Evolutionary conservation across 2,888 invertebrate species (phyloP).

Genomic region (Adineta ricciae): DNA sequence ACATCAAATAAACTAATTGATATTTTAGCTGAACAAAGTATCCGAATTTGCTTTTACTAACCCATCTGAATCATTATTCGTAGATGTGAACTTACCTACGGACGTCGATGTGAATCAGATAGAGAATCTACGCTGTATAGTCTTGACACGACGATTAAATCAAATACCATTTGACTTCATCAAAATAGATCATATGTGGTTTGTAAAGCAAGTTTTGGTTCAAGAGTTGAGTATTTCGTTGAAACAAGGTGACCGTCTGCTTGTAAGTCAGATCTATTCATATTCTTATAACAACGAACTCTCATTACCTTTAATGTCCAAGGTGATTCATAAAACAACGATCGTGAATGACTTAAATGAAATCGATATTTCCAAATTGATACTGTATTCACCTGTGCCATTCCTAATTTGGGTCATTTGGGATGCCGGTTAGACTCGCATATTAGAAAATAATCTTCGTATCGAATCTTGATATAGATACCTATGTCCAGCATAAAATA

Average conservation of each 20-base stretch:
- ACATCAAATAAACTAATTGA: not conserved
- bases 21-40: not conserved
- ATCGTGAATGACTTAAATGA: not conserved
- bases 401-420: not conserved
- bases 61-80: not conserved
- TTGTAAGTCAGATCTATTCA: not conserved
- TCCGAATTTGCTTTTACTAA: not conserved
- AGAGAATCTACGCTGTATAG: not conserved
- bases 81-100: not conserved
- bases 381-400: not conserved
- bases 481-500: not conserved
- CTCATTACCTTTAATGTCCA: no score
- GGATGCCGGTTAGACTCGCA: not conserved
- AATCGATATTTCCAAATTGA: not conserved
- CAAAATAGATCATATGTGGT: not conserved
- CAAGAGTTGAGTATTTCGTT: not conserved
- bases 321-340: not conserved
- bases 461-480: not conserved
- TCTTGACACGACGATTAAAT: not conserved
- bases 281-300: no score
- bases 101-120: not conserved
- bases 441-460: not conserved
- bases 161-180: slow-evolving; percentile 4
- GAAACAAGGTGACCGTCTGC: not conserved
- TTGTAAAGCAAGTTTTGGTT: not conserved